phyloP scores from a whole-genome alignment of 2,888 invertebrate species.

The Blastobasis lacticolella region DNA sequence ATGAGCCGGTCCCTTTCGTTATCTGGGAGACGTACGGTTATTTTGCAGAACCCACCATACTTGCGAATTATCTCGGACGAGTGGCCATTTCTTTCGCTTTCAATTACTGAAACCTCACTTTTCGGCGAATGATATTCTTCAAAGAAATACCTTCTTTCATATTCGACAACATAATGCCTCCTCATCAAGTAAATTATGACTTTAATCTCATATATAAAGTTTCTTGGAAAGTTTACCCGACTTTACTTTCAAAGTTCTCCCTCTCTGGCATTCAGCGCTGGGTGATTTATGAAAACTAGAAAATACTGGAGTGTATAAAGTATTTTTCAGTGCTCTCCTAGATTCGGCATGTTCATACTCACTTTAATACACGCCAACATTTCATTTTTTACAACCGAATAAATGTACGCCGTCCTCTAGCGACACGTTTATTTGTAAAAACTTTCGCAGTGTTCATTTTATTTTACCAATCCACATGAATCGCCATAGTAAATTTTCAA shows the following conservation, averaged over 20 bases:
- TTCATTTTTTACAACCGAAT: no score
- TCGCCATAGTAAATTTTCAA: constrained; percentile 6
- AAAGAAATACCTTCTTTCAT: constrained; percentile 28
- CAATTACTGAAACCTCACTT: constrained; percentile 39
- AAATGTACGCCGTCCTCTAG: no score
- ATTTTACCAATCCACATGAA: constrained; percentile 6
- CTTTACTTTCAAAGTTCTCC: constrained; percentile 59
- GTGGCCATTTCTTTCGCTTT: constrained; percentile 30
- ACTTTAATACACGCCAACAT: background rate
- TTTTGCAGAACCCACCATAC: constrained; percentile 45
- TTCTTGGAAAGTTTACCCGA: constrained; percentile 50
- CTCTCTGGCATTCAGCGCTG: constrained; percentile 49
- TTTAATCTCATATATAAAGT: constrained; percentile 61
- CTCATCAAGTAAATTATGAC: constrained; percentile 64
- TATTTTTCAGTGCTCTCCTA: constrained; percentile 42
- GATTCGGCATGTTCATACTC: background rate
- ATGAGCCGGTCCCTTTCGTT: constrained; percentile 63
- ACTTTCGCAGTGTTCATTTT: constrained; percentile 10
- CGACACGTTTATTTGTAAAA: constrained; percentile 13
- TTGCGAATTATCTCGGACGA: constrained; percentile 37
- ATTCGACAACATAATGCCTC: constrained; percentile 53
- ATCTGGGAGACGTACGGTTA: constrained; percentile 63
- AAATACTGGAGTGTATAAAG: constrained; percentile 50
- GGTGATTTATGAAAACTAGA: constrained; percentile 67
- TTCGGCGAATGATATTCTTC: constrained; percentile 41